Conservation (phyloP, 2,113 vertebrate genomes). For the Urocynchramus pylzowi region DNA sequence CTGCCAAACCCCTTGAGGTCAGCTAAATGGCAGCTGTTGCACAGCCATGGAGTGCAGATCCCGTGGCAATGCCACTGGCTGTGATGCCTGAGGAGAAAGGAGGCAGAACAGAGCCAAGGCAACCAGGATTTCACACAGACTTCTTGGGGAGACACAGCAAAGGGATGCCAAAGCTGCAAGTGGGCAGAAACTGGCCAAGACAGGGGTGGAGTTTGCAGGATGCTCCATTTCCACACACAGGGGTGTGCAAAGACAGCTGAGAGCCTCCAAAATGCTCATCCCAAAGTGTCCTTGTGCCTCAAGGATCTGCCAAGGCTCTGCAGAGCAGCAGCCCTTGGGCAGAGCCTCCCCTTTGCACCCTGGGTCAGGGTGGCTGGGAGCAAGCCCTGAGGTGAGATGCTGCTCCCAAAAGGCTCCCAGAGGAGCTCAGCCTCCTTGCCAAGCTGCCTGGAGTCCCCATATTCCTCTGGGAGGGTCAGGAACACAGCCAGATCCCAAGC, state of each 20-base stretch:
- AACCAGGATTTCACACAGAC: neutral
- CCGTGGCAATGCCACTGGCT: neutral
- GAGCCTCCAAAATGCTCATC: neutral
- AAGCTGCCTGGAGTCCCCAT: neutral
- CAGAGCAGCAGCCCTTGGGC: neutral
- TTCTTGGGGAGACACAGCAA: neutral
- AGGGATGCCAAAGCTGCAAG: neutral
- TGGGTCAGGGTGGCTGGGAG: neutral
- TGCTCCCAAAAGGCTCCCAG: neutral
- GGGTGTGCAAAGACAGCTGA: neutral
- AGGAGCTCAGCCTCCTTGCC: neutral
- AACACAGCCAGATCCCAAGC: neutral
- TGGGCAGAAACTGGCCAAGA: accelerated
- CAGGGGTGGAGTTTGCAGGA: neutral
- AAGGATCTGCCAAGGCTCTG: neutral
- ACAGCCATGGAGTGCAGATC: neutral
- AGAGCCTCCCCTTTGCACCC: neutral
- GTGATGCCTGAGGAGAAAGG: accelerated
- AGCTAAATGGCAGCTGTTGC: neutral
- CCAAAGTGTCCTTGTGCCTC: neutral
- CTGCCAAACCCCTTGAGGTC: neutral
- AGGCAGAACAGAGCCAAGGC: neutral
- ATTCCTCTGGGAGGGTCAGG: neutral
- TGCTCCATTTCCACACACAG: neutral
- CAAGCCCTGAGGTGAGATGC: neutral